Percentiles rank a stretch among this genome's conserved stretches.
Conservation (phyloP, 2,888 invertebrate species). For the Philopedon plagiatum region DNA sequence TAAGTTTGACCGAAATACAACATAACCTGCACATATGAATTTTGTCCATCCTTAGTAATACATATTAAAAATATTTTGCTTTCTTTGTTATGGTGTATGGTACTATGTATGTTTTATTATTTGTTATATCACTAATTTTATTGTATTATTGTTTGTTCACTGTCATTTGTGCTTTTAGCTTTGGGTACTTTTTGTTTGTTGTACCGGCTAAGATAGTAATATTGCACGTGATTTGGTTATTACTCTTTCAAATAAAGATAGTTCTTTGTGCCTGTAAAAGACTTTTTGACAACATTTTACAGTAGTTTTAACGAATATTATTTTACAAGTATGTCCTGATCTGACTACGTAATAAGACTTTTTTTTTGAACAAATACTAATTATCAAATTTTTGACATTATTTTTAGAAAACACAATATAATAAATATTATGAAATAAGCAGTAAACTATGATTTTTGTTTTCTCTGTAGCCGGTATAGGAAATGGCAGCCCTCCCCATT, state of each 20-base stretch:
- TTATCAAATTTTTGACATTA: no score
- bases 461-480: slow-evolving; percentile 77
- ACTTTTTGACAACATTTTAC: no score
- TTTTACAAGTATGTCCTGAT: no score
- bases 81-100: slow-evolving; percentile 20
- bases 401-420: no score
- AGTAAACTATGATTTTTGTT: slow-evolving; percentile 24
- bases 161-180: slow-evolving; percentile 37
- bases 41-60: not conserved
- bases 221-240: slow-evolving; percentile 12
- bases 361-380: no score
- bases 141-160: slow-evolving; percentile 25
- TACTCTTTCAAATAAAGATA: no score
- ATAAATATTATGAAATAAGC: not conserved
- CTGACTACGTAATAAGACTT: no score
- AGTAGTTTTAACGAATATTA: no score
- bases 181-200: slow-evolving; percentile 20
- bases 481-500: slow-evolving; percentile 89
- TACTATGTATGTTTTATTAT: slow-evolving; percentile 11
- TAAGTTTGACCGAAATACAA: no score
- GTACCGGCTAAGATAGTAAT: slow-evolving; percentile 38
- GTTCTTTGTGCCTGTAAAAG: no score
- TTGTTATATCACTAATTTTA: slow-evolving; percentile 16
- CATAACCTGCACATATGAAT: no score
- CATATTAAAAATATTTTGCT: not conserved